These are phyloP conservation scores for Sebastiscus albofasciatus DNA, from an alignment of 2,797 vertebrate genomes.

Conservation along the genomic window DNA sequence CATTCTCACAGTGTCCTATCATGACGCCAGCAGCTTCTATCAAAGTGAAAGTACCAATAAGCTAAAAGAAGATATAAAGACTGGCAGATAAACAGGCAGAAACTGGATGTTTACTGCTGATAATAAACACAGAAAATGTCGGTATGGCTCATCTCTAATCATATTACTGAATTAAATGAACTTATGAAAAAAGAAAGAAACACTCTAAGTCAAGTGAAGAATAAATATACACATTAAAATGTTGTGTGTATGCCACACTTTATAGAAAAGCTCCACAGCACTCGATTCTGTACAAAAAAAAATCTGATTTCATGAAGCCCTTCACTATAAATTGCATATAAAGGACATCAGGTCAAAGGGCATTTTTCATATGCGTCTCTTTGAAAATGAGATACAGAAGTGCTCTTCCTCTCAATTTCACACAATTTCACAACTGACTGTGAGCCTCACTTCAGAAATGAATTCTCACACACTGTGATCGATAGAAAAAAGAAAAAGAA, in stretches of 20 bases:
- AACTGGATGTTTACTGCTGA: neutral
- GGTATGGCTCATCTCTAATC: neutral
- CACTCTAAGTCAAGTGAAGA: neutral
- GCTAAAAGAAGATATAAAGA: constrained; percentile 10
- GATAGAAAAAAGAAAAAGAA: neutral
- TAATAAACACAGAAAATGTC: neutral
- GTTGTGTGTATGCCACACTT: neutral
- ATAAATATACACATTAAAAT: neutral
- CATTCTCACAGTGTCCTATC: constrained; percentile 35
- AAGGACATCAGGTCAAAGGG: constrained; percentile 67
- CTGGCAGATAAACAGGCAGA: neutral
- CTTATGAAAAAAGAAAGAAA: neutral
- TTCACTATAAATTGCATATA: constrained; percentile 47
- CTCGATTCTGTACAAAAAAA: neutral
- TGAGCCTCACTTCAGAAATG: constrained; percentile 33
- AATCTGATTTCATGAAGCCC: constrained; percentile 1
- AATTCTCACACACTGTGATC: constrained; percentile 25
- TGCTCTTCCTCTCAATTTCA: constrained; percentile 31
- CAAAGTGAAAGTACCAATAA: constrained; percentile 30
- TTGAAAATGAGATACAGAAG: constrained; percentile 26
- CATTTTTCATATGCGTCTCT: constrained; percentile 54
- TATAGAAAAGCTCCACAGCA: neutral
- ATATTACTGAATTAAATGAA: neutral
- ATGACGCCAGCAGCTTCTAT: constrained; percentile 46
- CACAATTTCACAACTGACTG: constrained; percentile 28